These are phyloP conservation scores for Chaetogeoica ovagalla DNA, from an alignment of 2,888 invertebrate species.

Conservation along the genomic window DNA sequence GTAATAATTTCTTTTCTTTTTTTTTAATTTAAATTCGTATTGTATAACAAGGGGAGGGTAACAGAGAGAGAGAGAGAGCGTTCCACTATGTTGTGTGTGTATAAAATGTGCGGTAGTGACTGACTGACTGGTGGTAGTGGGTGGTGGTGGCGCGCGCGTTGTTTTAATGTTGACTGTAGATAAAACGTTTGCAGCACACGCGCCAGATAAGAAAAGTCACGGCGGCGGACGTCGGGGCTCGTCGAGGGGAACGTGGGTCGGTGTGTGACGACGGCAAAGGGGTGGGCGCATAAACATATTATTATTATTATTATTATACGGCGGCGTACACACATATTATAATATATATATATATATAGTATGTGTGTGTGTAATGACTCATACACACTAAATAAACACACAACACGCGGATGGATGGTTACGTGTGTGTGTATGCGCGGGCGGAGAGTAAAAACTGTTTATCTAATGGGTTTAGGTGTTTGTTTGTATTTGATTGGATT, in stretches of 20 bases:
- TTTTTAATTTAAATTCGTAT: too few species aligned
- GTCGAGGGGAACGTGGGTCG: background rate
- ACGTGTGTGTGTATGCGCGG: background rate
- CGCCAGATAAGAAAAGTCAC: slow-evolving; percentile 43
- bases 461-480: slow-evolving; percentile 52
- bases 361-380: slow-evolving; percentile 51
- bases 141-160: background rate
- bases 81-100: too few species aligned
- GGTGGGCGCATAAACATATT: slow-evolving; percentile 34
- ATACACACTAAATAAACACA: slow-evolving; percentile 48
- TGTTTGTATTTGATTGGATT: slow-evolving; percentile 52
- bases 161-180: slow-evolving; percentile 49
- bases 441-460: slow-evolving; percentile 45
- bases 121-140: too few species aligned
- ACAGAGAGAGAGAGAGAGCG: too few species aligned
- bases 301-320: slow-evolving; percentile 37
- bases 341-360: slow-evolving; percentile 1
- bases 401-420: background rate
- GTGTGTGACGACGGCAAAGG: too few species aligned
- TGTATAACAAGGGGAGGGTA: too few species aligned
- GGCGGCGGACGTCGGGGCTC: background rate
- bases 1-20: slow-evolving; percentile 17
- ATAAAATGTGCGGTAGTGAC: too few species aligned
- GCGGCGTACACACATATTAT: background rate
- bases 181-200: slow-evolving; percentile 32